These are phyloP conservation scores for Cecidostiba fungosa DNA, from an alignment of 2,888 invertebrate species.

Conservation along the genomic window DNA sequence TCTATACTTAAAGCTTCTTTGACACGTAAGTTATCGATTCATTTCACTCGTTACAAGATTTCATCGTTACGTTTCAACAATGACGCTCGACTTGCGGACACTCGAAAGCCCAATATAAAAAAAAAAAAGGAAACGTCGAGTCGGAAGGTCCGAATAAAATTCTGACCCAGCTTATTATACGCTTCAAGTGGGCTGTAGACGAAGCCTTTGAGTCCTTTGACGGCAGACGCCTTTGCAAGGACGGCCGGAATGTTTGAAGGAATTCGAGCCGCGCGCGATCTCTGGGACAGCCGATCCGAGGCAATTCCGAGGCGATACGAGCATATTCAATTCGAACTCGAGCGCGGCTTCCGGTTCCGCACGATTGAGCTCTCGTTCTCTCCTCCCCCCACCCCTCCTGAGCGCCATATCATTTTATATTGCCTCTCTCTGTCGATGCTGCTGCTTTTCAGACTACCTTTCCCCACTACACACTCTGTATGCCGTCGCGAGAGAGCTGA, in stretches of 20 bases:
- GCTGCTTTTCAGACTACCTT: conserved; percentile 9
- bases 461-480: not conserved
- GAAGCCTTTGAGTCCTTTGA: conserved; percentile 51
- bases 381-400: not conserved
- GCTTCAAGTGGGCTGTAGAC: not conserved
- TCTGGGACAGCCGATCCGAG: conserved; percentile 21
- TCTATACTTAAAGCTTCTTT: not conserved
- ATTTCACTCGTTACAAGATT: not conserved
- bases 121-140: not conserved
- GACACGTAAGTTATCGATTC: not conserved
- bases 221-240: not conserved
- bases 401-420: conserved; percentile 52
- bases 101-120: too few relatives aligned
- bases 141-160: conserved; percentile 16
- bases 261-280: conserved; percentile 44
- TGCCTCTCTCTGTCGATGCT: conserved; percentile 7
- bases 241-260: conserved; percentile 34
- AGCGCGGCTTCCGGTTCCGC: conserved; percentile 54
- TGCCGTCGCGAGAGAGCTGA: not conserved
- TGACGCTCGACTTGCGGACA: not conserved
- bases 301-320: conserved; percentile 31
- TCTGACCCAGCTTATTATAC: conserved; percentile 22
- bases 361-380: conserved; percentile 40
- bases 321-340: conserved; percentile 47
- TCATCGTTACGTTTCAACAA: not conserved